A percentile compares a stretch with the other conserved stretches of the same genome.
These are phyloP conservation scores for Xiphias gladius DNA, from an alignment of 2,113 vertebrate genomes.

Conservation along the genomic window DNA sequence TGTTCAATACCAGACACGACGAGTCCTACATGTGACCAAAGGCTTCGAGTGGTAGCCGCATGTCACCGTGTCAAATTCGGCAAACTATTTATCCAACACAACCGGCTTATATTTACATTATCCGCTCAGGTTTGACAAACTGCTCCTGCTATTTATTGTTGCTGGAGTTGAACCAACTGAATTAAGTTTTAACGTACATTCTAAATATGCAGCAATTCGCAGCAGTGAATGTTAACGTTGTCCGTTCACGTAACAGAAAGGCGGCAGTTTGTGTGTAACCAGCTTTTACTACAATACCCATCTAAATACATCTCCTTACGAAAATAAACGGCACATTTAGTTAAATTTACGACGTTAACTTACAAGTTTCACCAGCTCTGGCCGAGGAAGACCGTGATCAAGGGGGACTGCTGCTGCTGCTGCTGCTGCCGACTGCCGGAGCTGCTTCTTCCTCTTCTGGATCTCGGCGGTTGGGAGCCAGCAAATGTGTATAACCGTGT, in stretches of 20 bases:
- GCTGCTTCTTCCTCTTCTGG: fast-evolving
- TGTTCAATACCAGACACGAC: fast-evolving
- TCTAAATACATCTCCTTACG: not conserved
- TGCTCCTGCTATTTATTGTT: too few relatives aligned
- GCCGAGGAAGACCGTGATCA: too few relatives aligned
- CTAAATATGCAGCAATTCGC: not conserved
- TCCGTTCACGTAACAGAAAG: not conserved
- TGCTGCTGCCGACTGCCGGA: too few relatives aligned
- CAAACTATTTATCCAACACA: not conserved
- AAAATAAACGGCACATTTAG: not conserved
- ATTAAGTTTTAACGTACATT: not conserved
- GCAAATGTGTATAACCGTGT: fast-evolving
- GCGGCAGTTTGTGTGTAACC: not conserved
- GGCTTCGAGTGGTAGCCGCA: not conserved
- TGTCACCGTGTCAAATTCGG: not conserved
- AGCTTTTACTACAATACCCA: not conserved
- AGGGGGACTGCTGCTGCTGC: too few relatives aligned
- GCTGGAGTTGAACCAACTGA: not conserved
- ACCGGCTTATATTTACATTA: not conserved
- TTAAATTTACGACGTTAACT: not conserved
- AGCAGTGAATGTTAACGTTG: not conserved
- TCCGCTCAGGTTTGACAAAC: not conserved
- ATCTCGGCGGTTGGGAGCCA: fast-evolving
- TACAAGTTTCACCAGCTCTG: not conserved
- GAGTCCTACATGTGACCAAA: fast-evolving